Evolutionary conservation across 2,113 vertebrate genomes (phyloP).

Genomic region (Thamnophis sirtalis): DNA sequence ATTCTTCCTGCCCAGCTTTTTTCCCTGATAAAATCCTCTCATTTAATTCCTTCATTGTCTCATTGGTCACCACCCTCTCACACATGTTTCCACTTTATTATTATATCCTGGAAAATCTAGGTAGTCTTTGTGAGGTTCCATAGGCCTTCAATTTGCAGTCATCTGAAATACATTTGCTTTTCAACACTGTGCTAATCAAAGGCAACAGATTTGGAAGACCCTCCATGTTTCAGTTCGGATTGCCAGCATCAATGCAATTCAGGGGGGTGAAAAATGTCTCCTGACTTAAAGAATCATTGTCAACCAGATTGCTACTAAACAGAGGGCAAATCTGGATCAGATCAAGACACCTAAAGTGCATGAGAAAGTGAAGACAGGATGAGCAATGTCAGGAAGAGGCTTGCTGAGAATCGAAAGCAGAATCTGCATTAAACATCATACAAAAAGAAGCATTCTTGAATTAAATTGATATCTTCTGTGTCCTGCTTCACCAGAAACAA

Average conservation of each 20-base stretch:
- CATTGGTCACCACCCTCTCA: neutral
- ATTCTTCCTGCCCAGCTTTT: neutral
- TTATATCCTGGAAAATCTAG: neutral
- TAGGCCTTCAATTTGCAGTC: conserved; percentile 12
- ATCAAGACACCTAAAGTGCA: neutral
- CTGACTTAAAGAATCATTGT: neutral
- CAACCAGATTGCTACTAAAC: neutral
- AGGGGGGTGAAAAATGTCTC: neutral
- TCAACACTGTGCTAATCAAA: conserved; percentile 15
- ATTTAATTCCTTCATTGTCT: conserved; percentile 1
- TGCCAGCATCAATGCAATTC: neutral
- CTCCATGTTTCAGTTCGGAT: conserved; percentile 1
- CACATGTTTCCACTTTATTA: conserved; percentile 23
- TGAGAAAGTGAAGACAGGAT: neutral
- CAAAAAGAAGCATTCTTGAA: neutral
- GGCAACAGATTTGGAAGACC: conserved; percentile 13
- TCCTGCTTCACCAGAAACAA: neutral
- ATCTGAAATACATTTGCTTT: conserved; percentile 27
- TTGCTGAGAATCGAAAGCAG: neutral
- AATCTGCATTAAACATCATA: neutral
- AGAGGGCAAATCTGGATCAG: neutral
- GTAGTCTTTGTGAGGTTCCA: neutral
- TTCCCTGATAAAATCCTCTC: neutral
- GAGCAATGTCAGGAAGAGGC: neutral
- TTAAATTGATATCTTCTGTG: neutral